Conservation (phyloP, 2,113 vertebrate species). For the Cepphus grylle region DNA sequence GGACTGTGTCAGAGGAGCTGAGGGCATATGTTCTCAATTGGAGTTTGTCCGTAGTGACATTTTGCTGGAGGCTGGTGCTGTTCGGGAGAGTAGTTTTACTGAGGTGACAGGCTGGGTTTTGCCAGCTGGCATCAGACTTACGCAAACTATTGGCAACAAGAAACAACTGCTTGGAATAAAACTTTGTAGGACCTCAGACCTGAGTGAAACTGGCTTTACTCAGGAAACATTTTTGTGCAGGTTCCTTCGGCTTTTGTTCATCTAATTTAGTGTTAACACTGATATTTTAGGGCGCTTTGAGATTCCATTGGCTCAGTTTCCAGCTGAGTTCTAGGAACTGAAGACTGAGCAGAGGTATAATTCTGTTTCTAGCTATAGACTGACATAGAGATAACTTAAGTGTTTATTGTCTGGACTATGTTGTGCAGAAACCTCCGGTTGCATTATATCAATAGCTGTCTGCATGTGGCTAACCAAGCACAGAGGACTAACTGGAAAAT, state of each 20-base stretch:
- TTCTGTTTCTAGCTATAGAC: neutral
- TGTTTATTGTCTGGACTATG: neutral
- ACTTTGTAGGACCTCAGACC: neutral
- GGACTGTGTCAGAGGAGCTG: neutral
- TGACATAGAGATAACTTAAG: neutral
- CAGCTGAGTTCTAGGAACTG: slow-evolving; percentile 4
- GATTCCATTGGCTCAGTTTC: neutral
- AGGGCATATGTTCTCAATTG: neutral
- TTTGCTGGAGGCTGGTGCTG: neutral
- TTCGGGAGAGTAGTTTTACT: neutral
- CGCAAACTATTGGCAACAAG: neutral
- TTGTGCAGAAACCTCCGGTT: neutral
- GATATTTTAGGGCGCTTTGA: neutral
- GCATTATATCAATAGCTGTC: neutral
- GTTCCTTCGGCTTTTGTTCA: neutral
- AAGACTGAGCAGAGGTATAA: neutral
- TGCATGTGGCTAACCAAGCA: neutral
- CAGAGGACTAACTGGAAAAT: neutral
- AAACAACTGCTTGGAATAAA: neutral
- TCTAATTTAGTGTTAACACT: neutral
- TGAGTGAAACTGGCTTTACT: neutral
- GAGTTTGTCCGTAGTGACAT: neutral
- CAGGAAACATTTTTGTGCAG: neutral
- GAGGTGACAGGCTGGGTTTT: neutral
- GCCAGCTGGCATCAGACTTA: neutral